phyloP scores from a whole-genome alignment of 2,888 invertebrate species.

The Chymomyza procnemis region DNA sequence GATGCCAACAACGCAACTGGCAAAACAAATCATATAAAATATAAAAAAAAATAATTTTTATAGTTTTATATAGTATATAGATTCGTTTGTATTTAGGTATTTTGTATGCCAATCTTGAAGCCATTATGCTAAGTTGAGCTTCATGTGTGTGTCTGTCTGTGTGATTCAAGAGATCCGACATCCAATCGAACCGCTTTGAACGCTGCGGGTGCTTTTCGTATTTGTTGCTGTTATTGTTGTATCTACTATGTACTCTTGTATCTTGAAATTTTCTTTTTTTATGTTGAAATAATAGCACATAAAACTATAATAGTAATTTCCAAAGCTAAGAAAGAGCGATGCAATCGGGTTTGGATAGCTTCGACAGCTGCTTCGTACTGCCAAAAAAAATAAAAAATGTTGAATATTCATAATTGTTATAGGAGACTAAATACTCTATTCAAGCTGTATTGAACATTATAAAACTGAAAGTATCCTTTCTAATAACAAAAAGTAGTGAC shows the following conservation, averaged over 20 bases:
- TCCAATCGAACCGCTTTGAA: not conserved
- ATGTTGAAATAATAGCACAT: slow-evolving; percentile 71
- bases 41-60: not conserved
- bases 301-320: slow-evolving; percentile 72
- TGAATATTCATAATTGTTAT: not conserved
- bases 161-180: not conserved
- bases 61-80: not conserved
- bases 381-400: not conserved
- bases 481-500: too few relatives aligned
- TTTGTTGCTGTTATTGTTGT: not conserved
- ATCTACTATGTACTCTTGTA: not conserved
- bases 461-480: too few relatives aligned
- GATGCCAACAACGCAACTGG: slow-evolving; percentile 53
- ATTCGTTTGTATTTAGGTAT: not conserved
- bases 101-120: not conserved
- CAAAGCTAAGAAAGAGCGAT: slow-evolving; percentile 65
- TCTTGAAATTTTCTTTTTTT: slow-evolving; percentile 34
- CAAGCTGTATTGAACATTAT: too few relatives aligned
- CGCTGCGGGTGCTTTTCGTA: slow-evolving; percentile 16
- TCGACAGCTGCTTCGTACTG: slow-evolving; percentile 57
- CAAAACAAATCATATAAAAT: not conserved
- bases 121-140: slow-evolving; percentile 49
- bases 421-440: not conserved
- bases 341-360: slow-evolving; percentile 47
- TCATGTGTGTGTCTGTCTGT: not conserved